Percentiles rank a stretch among this genome's conserved stretches.
These are phyloP conservation scores for Melospiza melodia DNA, from an alignment of 2,113 vertebrate genomes.

Conservation along the genomic window DNA sequence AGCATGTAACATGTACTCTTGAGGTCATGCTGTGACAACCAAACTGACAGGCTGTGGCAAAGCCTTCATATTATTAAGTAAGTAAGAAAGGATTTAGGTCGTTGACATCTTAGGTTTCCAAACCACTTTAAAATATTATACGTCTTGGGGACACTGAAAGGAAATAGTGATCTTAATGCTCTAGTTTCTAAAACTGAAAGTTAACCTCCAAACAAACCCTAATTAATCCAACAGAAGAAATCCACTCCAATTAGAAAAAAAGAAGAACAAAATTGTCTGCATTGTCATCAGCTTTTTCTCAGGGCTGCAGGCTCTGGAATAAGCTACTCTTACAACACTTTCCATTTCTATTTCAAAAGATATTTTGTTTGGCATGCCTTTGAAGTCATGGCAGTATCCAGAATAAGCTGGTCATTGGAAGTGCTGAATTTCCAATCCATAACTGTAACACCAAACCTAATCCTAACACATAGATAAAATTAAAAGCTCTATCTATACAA, in stretches of 20 bases:
- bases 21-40: neutral
- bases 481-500: neutral
- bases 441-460: neutral
- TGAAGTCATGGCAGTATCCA: neutral
- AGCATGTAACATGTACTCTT: neutral
- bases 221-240: neutral
- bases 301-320: neutral
- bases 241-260: neutral
- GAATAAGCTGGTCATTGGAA: neutral
- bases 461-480: neutral
- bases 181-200: neutral
- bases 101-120: neutral
- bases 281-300: neutral
- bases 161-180: neutral
- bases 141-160: neutral
- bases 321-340: neutral
- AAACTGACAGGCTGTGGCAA: neutral
- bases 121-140: neutral
- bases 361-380: neutral
- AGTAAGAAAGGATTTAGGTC: neutral
- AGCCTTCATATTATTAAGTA: neutral
- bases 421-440: neutral
- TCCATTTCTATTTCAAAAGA: neutral
- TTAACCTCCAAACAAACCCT: neutral
- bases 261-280: neutral